Base-by-base conservation (phyloP, 2,888 invertebrate species). In the Selenia dentaria region DNA sequence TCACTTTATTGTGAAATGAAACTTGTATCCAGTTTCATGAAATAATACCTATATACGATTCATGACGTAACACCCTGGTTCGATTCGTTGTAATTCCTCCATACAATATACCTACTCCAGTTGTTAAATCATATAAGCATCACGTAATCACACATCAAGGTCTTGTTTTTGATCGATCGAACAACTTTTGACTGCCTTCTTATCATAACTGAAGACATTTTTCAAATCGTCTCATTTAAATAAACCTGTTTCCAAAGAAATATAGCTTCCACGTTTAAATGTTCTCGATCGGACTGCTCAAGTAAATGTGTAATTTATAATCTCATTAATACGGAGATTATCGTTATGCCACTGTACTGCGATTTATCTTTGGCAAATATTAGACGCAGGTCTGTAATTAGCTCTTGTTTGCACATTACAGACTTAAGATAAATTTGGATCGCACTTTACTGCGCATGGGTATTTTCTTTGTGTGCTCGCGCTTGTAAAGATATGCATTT, bases 291-390 rank as follows among this genome's bases (percentile, higher is more conserved):
- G 34, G 49, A 31, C 39, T 29, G 39, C 24, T 46, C 40, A 27
- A 41, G 47, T 44, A 48, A 44, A 38, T 51, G 36, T 52, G 51
- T 59, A 64, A 69, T 66, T 60, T 62, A 65, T 67, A 64, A 57
- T 60, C 63, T 60, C 57, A 64, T 59, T 62, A 60, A 52, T 59
- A 62, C 61, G 39, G 55, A 65, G 70, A 73, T 74, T 74, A 75
- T 62, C 62, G 68, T 71, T 65, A 62, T 71, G 76, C 82, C 74
- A 74, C 79, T 69, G 79, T 72, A 57, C 70, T 69, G 73, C 69
- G 76, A 77, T 76, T 83, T 85, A 88, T 87, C 88, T 84, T 62
- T 40, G 49, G 69, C 71, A 83, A 88, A 89, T 83, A 86, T 84
- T 85, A 74, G 72, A 79, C 72, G 74, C 74, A 76, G 78, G 79